Percentiles rank a stretch among this genome's conserved stretches.
Conservation (phyloP, 2,113 vertebrate genomes). For the Bombycilla garrulus region DNA sequence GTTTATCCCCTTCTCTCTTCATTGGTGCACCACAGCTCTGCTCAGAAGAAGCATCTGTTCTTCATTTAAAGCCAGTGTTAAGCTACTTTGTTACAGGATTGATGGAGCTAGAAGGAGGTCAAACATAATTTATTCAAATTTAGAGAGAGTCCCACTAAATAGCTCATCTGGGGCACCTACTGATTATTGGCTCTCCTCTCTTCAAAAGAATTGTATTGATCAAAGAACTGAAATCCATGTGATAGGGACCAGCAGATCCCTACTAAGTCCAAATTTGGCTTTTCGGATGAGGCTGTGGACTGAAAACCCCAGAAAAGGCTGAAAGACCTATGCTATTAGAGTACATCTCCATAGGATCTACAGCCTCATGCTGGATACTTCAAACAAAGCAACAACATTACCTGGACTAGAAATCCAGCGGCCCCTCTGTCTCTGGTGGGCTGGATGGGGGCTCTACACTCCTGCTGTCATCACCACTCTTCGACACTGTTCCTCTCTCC, state of each 20-base stretch:
- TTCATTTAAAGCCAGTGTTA: neutral
- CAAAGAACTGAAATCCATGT: neutral
- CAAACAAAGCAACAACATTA: neutral
- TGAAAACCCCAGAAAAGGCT: neutral
- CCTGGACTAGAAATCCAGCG: neutral
- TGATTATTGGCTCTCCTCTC: neutral
- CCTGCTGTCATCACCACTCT: neutral
- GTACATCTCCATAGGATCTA: neutral
- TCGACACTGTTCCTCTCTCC: accelerated
- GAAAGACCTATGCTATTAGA: accelerated
- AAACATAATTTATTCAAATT: neutral
- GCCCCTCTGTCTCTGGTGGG: neutral
- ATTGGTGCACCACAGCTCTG: neutral
- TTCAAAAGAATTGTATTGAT: neutral
- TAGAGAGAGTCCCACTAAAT: neutral
- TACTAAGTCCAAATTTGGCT: neutral
- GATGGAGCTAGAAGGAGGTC: neutral
- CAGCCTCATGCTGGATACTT: neutral
- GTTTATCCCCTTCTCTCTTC: neutral
- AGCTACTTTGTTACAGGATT: neutral
- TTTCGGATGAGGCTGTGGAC: accelerated
- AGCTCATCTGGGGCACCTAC: neutral
- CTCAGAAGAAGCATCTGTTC: neutral
- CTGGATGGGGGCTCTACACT: neutral
- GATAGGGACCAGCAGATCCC: neutral